A percentile compares a stretch with the other conserved stretches of the same genome.
These are phyloP conservation scores for Micropoecilia bifurca DNA, from an alignment of 2,797 vertebrate species.

Conservation along the genomic window DNA sequence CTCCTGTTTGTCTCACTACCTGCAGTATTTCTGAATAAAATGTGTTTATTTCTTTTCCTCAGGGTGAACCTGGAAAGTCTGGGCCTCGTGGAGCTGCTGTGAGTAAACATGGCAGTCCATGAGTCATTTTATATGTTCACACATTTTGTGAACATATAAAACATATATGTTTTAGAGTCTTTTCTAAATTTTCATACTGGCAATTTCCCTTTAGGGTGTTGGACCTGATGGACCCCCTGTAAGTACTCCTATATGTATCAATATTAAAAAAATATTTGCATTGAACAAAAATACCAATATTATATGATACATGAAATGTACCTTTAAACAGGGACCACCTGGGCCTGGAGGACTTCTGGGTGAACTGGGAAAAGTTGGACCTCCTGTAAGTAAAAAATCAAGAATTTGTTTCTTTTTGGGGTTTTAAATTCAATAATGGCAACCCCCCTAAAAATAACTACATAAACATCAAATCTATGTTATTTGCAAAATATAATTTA, in stretches of 20 bases:
- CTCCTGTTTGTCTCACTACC: slow-evolving; percentile 1
- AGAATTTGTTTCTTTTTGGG: background rate
- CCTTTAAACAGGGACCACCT: slow-evolving; percentile 85
- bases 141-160: background rate
- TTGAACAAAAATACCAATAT: background rate
- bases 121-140: background rate
- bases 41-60: slow-evolving; percentile 35
- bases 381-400: slow-evolving; percentile 86
- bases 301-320: slow-evolving; percentile 29
- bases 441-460: no score
- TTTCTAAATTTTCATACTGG: slow-evolving; percentile 9
- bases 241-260: slow-evolving; percentile 72
- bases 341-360: slow-evolving; percentile 92
- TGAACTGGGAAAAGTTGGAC: slow-evolving; percentile 89
- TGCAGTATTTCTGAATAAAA: slow-evolving; percentile 8
- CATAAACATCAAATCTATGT: background rate
- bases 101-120: slow-evolving; percentile 70
- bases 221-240: slow-evolving; percentile 90
- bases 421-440: background rate
- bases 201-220: slow-evolving; percentile 84
- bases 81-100: slow-evolving; percentile 92
- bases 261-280: background rate
- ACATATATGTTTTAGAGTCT: no score
- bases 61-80: slow-evolving; percentile 93
- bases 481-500: background rate